phyloP scores from a whole-genome alignment of 2,888 invertebrate genomes.

The Hirtodrosophila alboralis region DNA sequence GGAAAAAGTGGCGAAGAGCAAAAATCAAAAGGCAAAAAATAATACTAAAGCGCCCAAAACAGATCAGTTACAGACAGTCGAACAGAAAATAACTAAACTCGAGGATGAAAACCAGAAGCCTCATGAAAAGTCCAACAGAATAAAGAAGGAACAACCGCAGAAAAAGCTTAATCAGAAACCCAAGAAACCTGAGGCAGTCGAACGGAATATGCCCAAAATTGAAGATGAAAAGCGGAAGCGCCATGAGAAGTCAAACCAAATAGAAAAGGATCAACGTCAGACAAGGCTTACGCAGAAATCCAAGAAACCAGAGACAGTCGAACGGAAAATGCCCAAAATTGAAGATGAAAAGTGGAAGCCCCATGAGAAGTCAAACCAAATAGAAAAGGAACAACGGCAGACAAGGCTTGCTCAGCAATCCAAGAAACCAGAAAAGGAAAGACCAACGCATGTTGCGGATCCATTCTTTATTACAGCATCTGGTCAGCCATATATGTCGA shows the following conservation, averaged over 20 bases:
- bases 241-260: not conserved
- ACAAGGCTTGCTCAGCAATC: not conserved
- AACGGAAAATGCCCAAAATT: too few relatives aligned
- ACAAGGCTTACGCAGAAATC: not conserved
- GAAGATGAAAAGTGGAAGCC: too few relatives aligned
- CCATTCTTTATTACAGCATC: conserved; percentile 82
- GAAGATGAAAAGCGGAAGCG: too few relatives aligned
- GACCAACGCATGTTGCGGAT: conserved; percentile 71
- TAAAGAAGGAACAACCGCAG: not conserved
- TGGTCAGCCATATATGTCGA: conserved; percentile 82
- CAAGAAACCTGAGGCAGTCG: too few relatives aligned
- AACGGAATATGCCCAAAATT: too few relatives aligned
- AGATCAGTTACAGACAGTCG: not conserved
- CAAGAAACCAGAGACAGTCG: not conserved
- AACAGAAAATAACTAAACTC: not conserved
- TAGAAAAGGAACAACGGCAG: not conserved
- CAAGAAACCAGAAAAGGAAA: conserved; percentile 14
- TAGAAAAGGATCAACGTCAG: not conserved
- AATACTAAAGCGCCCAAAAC: not conserved
- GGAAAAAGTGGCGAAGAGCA: too few relatives aligned
- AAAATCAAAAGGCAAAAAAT: too few relatives aligned
- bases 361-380: not conserved
- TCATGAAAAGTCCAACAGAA: conserved; percentile 1
- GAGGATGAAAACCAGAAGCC: conserved; percentile 4
- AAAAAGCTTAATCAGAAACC: not conserved